A percentile compares a stretch with the other conserved stretches of the same genome.
Evolutionary conservation across 2,113 vertebrate species (phyloP).

Genomic region (Heterochromis multidens): DNA sequence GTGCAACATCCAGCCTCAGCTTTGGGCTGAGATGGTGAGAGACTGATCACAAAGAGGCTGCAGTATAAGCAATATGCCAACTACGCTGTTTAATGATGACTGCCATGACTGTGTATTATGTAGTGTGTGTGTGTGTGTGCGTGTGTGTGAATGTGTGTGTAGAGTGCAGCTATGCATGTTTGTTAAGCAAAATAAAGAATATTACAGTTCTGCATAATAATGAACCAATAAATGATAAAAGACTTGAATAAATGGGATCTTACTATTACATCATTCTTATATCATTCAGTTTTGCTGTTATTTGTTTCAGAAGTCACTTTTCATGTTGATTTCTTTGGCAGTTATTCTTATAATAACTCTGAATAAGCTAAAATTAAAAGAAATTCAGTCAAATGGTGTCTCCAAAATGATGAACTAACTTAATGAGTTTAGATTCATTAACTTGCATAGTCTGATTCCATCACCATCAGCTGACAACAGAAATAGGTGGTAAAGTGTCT

Average conservation of each 20-base stretch:
- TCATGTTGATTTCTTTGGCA: neutral
- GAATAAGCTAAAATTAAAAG: accelerated
- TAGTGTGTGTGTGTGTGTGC: neutral
- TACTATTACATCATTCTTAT: neutral
- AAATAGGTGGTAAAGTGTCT: neutral
- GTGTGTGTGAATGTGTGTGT: neutral
- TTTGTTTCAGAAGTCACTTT: neutral
- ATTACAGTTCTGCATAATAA: neutral
- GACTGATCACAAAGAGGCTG: conserved; percentile 23
- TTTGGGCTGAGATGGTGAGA: neutral
- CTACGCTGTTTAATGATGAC: neutral
- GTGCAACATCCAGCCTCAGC: neutral
- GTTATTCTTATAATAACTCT: neutral
- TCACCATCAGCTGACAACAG: neutral
- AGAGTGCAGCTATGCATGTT: neutral
- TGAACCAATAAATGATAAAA: conserved; percentile 1
- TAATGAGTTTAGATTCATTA: neutral
- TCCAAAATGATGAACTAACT: neutral
- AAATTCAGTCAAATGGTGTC: neutral
- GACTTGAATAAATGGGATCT: neutral
- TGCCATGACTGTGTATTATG: neutral
- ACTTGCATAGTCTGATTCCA: neutral
- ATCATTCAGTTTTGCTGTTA: neutral
- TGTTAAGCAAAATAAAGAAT: neutral
- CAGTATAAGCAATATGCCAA: conserved; percentile 20